A percentile compares a stretch with the other conserved stretches of the same genome.
Evolutionary conservation across 23 tunicate genomes (phyloP).

Genomic region (Clavelina lepadiformis): DNA sequence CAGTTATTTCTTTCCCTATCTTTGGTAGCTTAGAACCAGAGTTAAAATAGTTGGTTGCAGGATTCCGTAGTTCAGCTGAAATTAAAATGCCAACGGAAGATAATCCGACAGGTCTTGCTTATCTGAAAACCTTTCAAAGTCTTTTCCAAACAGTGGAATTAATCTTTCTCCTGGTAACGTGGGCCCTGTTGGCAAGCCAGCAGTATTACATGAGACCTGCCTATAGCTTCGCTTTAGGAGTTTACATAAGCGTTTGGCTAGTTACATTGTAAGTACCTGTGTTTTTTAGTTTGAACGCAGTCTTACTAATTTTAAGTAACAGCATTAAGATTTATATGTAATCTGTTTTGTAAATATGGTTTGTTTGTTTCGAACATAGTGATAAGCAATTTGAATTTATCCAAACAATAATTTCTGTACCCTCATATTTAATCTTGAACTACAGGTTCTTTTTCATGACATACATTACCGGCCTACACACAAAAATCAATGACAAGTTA

Average conservation of each 20-base stretch:
- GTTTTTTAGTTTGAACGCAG: too few relatives aligned
- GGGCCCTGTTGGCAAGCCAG: constrained; percentile 56
- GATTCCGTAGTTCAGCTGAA: too few relatives aligned
- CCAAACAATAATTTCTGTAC: not conserved
- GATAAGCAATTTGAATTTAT: not conserved
- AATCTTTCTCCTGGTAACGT: constrained; percentile 33
- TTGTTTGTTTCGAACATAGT: not conserved
- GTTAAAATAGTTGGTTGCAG: too few relatives aligned
- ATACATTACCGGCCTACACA: constrained; percentile 56
- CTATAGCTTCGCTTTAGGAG: constrained; percentile 44
- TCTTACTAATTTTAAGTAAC: too few relatives aligned
- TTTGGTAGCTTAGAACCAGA: too few relatives aligned
- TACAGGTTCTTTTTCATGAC: constrained; percentile 45
- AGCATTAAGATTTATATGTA: not conserved
- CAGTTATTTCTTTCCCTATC: too few relatives aligned
- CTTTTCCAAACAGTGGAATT: constrained; percentile 58
- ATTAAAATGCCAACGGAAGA: constrained; percentile 36
- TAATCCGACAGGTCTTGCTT: constrained; percentile 61
- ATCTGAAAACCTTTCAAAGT: constrained; percentile 64
- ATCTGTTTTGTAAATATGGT: not conserved
- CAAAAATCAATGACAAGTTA: too few relatives aligned
- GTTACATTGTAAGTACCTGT: constrained; percentile 60
- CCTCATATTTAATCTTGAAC: not conserved
- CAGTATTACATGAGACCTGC: constrained; percentile 16
- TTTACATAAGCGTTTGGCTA: constrained; percentile 49